Percentiles rank a stretch among this genome's conserved stretches.
These are phyloP conservation scores for Gallinago media DNA, from an alignment of 2,113 vertebrate species.

Conservation along the genomic window DNA sequence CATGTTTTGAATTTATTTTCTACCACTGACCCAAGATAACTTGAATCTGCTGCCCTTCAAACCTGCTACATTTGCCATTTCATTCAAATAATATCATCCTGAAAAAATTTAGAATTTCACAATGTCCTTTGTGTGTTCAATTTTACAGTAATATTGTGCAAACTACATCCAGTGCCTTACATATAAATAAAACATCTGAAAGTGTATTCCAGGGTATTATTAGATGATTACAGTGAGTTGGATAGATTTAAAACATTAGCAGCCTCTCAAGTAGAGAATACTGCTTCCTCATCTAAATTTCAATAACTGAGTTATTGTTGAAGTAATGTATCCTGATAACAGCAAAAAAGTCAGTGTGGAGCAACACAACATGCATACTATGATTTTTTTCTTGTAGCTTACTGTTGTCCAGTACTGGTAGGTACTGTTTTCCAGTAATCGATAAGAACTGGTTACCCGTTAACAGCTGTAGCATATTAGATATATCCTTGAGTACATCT, in stretches of 20 bases:
- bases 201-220: neutral
- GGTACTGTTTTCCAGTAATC: neutral
- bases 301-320: neutral
- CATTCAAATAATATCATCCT: neutral
- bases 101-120: neutral
- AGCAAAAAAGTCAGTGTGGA: rapidly evolving
- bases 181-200: neutral
- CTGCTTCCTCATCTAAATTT: neutral
- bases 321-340: neutral
- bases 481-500: rapidly evolving
- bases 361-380: neutral
- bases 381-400: rapidly evolving
- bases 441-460: neutral
- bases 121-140: rapidly evolving
- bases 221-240: neutral
- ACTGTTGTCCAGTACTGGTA: neutral
- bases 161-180: neutral
- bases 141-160: neutral
- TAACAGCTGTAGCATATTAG: neutral
- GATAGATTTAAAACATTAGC: neutral
- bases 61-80: neutral
- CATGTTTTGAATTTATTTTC: neutral
- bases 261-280: neutral
- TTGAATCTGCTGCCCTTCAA: neutral
- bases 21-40: neutral